Conservation (phyloP, 1,140 invertebrate genomes). For the Drosophila pallidifrons region DNA sequence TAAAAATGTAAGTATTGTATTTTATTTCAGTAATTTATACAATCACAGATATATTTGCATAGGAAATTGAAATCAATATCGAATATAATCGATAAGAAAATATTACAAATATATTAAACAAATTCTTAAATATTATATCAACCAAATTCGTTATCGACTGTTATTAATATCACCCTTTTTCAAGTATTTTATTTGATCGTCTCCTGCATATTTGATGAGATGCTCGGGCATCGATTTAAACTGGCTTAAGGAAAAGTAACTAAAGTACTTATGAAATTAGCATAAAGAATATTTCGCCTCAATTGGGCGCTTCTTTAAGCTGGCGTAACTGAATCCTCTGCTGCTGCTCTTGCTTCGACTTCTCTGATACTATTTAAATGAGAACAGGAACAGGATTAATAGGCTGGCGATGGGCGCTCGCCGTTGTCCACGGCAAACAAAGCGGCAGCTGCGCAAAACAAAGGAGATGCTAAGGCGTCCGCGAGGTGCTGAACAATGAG, state of each 20-base stretch:
- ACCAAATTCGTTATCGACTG: not conserved
- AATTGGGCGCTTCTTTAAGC: conserved; percentile 51
- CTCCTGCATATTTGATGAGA: conserved; percentile 23
- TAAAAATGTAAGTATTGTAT: not conserved
- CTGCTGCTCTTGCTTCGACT: conserved; percentile 23
- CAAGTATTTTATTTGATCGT: conserved; percentile 14
- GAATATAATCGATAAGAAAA: not conserved
- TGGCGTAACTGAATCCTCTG: conserved; percentile 68
- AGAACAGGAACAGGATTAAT: conserved; percentile 70
- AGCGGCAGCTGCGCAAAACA: conserved; percentile 70
- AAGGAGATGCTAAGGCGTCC: conserved; percentile 64
- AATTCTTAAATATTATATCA: too few relatives aligned
- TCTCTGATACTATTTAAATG: not conserved
- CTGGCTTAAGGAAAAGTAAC: conserved; percentile 71
- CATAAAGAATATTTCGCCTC: conserved; percentile 67
- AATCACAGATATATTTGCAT: not conserved
- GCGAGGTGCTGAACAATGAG: conserved; percentile 56
- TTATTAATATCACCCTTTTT: not conserved
- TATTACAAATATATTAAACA: too few relatives aligned
- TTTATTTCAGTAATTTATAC: not conserved
- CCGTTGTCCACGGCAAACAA: conserved; percentile 74
- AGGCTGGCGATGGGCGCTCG: conserved; percentile 56
- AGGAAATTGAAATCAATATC: not conserved
- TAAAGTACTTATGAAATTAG: conserved; percentile 62
- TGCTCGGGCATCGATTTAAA: conserved; percentile 64